Percentiles rank a stretch among this genome's conserved stretches.
Evolutionary conservation across 1,140 invertebrate genomes (phyloP).

Genomic region (Bombus waltoni): DNA sequence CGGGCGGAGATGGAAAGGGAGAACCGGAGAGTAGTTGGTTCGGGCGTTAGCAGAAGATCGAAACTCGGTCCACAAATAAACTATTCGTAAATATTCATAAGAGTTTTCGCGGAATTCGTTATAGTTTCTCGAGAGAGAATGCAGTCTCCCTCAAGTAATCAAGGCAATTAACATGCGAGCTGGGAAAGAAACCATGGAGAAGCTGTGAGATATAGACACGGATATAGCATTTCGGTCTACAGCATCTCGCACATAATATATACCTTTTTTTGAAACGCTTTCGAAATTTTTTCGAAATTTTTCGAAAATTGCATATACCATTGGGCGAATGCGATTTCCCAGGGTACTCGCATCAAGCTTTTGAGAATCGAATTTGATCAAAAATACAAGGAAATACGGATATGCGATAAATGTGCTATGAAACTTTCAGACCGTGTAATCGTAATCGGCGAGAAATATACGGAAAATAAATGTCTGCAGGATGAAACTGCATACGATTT

Average conservation of each 20-base stretch:
- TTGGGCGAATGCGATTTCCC: not conserved
- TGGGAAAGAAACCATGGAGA: slow-evolving; percentile 35
- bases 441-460: too few relatives aligned
- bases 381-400: not conserved
- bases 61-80: slow-evolving; percentile 67
- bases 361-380: too few relatives aligned
- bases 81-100: slow-evolving; percentile 73
- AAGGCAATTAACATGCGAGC: slow-evolving; percentile 61
- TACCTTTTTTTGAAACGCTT: too few relatives aligned
- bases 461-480: not conserved
- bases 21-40: not conserved
- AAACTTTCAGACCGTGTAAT: not conserved
- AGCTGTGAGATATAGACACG: not conserved
- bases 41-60: slow-evolving; percentile 44
- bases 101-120: slow-evolving; percentile 50
- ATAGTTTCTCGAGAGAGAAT: slow-evolving; percentile 40
- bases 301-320: not conserved
- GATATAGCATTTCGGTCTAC: not conserved
- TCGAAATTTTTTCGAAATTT: slow-evolving; percentile 18
- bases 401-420: not conserved
- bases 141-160: slow-evolving; percentile 44
- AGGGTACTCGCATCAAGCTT: too few relatives aligned
- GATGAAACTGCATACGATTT: too few relatives aligned
- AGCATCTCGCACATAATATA: slow-evolving; percentile 32
- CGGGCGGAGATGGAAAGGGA: not conserved